Evolutionary conservation across 2,113 vertebrate genomes (phyloP), one percentile per base, ranked within the genome.

Genomic region (Emydura subglobosa): DNA sequence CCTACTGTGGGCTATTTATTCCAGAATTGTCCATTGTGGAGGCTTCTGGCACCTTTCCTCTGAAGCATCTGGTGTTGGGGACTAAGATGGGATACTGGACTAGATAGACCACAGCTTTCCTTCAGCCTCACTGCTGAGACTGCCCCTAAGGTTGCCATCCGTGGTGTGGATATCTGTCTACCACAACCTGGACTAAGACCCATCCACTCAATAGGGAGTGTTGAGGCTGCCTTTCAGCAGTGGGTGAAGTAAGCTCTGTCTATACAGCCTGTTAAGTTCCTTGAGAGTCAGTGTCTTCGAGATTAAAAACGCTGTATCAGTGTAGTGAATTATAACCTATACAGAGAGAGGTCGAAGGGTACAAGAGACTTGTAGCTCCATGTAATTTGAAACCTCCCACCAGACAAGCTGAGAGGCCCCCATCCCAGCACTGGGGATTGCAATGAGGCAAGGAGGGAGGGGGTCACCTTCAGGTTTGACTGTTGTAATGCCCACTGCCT

Each of bases 11-110:
- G 88, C 76, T n/a, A 55, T 5, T 50, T 93, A 68, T 39, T 68
- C 24, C 74, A 1, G 11, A 90, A 55, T 7, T 81, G 79, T 44
- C 53, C 42, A 49, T 1, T 68, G 65, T 68, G 34, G 34, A 34
- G 65, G 34, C n/a, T 68, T 44, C 89, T 95, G 93, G 3, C 94
- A 61, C 91, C 83, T 89, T 68, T 78, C 79, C 87, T 22, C 83
- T 61, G 78, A 24, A 68, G 80, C 89, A 93, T 83, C 85, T 68
- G 34, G 8, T 39, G 8, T 21, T 8, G 34, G 34, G 34, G 34
- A 68, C n/a, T 0, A 6, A 25, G 93, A 92, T 79, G 65, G 72
- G 82, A 59, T 1, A 11, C 0, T 76, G 72, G 72, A 44, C 87
- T 76, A 10, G 59, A 94, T 31, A 92, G 59, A 1, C 42, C 65